Evolutionary conservation across 2,888 invertebrate genomes (phyloP), one percentile per base, ranked within the genome.

Genomic region (Rotaria sp.): DNA sequence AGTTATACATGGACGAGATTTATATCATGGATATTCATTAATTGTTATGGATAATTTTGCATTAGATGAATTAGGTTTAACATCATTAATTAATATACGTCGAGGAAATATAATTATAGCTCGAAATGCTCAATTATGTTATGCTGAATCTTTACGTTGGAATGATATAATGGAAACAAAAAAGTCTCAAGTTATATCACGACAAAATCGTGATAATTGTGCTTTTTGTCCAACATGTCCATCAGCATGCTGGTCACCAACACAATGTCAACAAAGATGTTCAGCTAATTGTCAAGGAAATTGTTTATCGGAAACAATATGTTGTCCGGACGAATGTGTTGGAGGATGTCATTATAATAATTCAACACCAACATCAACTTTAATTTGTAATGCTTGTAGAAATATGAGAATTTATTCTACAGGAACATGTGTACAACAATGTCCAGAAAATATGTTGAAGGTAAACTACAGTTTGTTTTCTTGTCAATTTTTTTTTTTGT

Each of bases 21-120:
- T 86, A 38, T 84, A 84, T 52, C 84, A 86, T 48, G 67, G 84
- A 74, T 84, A 86, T 48, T 84, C 86, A 50, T 59, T 86, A 35
- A 84, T 84, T 55, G 38, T 86, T 10, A 59, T 52, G 45, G 35
- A 84, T 26, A 84, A 84, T 38, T 84, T 45, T 74, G n/a, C 52
- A n/a, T 41, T 86, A 4, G 26, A 48, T 26, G 84, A 86, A 21
- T 41, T 86, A 74, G 84, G 57, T 52, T 80, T 86, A 24, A 86
- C 48, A 52, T 48, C 67, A 35, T 45, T 86, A 41, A 55, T 86
- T 5, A 67, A 26, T 26, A 84, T 86, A 26, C 50, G 84, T n/a
- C 41, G 50, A 38, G 86, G 86, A 21, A 67, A 50, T 84, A 50
- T 86, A 48, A 67, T 86, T 38, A 50, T 86, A 24, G 84, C 86